A percentile compares a stretch with the other conserved stretches of the same genome.
Evolutionary conservation across 2,888 invertebrate genomes (phyloP).

Genomic region (Eledona agricola): DNA sequence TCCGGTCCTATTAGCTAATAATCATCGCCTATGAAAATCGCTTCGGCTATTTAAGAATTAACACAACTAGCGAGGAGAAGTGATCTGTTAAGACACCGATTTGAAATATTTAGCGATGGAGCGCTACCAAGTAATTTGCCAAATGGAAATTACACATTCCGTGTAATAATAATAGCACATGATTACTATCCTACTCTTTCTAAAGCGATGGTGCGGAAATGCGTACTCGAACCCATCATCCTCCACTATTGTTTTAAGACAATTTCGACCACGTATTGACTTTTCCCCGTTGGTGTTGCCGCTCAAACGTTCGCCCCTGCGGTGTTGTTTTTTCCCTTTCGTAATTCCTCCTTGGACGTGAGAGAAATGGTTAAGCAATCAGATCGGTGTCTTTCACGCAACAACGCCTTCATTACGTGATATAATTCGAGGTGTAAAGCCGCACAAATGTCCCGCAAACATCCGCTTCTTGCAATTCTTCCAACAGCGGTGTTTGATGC

Average conservation of each 20-base stretch:
- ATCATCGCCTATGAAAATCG: slow-evolving; percentile 29
- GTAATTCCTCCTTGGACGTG: slow-evolving; percentile 36
- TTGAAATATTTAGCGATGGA: slow-evolving; percentile 13
- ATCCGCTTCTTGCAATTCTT: slow-evolving; percentile 22
- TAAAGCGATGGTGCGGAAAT: background rate
- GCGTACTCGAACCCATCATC: background rate
- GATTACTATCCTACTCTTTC: slow-evolving; percentile 11
- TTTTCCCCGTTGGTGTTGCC: slow-evolving; percentile 34
- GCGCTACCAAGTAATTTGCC: slow-evolving; percentile 11
- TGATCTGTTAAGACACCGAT: slow-evolving; percentile 4
- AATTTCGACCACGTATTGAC: slow-evolving; percentile 33
- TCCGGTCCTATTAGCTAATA: slow-evolving; percentile 25
- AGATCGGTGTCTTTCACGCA: slow-evolving; percentile 32
- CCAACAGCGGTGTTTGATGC: no score
- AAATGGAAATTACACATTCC: slow-evolving; percentile 31
- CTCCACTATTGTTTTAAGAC: slow-evolving; percentile 13
- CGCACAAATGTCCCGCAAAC: slow-evolving; percentile 16
- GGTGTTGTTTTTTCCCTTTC: slow-evolving; percentile 37
- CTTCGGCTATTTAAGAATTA: slow-evolving; percentile 17
- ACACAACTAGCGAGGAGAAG: slow-evolving; percentile 18
- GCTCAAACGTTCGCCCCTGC: slow-evolving; percentile 23
- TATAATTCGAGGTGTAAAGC: slow-evolving; percentile 23
- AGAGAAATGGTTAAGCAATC: slow-evolving; percentile 36
- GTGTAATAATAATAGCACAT: slow-evolving; percentile 5
- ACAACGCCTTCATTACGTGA: slow-evolving; percentile 31